Conservation (phyloP, 2,888 invertebrate species). For the Eilema depressum region DNA sequence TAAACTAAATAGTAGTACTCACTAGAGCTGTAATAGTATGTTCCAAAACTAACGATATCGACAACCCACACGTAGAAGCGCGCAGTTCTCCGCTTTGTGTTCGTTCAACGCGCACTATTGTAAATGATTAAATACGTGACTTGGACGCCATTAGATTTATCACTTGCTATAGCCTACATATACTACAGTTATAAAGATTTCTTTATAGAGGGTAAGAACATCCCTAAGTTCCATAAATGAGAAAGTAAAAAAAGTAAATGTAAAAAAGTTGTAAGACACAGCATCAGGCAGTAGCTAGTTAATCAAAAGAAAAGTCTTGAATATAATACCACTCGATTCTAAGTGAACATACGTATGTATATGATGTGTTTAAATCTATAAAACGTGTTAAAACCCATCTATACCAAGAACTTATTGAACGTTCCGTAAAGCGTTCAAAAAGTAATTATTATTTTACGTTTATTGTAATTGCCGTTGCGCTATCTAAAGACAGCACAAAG, state of each 20-base stretch:
- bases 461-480: constrained; percentile 29
- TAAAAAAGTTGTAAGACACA: no score
- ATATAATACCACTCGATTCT: neutral
- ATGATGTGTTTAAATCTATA: neutral
- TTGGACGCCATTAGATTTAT: constrained; percentile 14
- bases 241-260: no score
- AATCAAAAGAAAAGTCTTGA: no score
- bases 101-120: neutral
- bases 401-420: neutral
- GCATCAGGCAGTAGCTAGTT: no score
- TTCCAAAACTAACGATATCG: neutral
- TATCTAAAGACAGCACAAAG: constrained; percentile 43
- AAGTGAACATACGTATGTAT: neutral
- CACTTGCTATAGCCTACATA: neutral
- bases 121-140: constrained; percentile 2
- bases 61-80: neutral
- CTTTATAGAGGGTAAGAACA: neutral
- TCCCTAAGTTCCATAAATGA: neutral
- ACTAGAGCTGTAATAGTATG: neutral
- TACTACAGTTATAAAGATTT: neutral
- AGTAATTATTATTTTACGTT: constrained; percentile 24
- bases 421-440: neutral
- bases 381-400: neutral
- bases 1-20: no score
- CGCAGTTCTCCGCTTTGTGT: neutral